Evolutionary conservation across 2,888 invertebrate genomes (phyloP).

Genomic region (Erynnis tages): DNA sequence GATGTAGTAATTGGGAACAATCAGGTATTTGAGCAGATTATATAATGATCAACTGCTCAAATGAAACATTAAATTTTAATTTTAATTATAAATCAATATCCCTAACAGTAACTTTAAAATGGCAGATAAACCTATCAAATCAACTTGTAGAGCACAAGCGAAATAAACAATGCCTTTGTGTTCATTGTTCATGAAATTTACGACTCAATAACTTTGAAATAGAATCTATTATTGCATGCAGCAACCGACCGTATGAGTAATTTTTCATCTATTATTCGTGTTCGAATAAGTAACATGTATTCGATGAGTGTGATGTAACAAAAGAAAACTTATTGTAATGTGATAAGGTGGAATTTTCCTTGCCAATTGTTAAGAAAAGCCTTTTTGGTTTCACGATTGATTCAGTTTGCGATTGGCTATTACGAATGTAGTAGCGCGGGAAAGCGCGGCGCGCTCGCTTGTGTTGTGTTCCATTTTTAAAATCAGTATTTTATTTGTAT

Average conservation of each 20-base stretch:
- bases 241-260: constrained; percentile 4
- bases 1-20: too few species aligned
- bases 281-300: not conserved
- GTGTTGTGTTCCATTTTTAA: constrained; percentile 35
- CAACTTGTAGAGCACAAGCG: constrained; percentile 1
- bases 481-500: constrained; percentile 3
- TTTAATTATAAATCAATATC: not conserved
- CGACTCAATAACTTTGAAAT: constrained; percentile 11
- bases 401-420: constrained; percentile 19
- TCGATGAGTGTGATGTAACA: not conserved
- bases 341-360: not conserved
- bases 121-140: constrained; percentile 4
- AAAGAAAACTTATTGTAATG: not conserved
- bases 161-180: constrained; percentile 27
- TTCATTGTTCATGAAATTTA: constrained; percentile 9
- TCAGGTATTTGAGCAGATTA: too few species aligned
- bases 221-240: constrained; percentile 12
- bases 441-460: constrained; percentile 45
- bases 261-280: constrained; percentile 4
- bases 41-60: too few species aligned
- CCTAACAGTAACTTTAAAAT: not conserved
- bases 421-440: constrained; percentile 57
- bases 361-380: not conserved
- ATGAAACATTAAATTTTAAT: too few species aligned
- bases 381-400: constrained; percentile 7